Conservation (phyloP, 64 coral and sea anemone genomes). For the Platygyra sinensis region DNA sequence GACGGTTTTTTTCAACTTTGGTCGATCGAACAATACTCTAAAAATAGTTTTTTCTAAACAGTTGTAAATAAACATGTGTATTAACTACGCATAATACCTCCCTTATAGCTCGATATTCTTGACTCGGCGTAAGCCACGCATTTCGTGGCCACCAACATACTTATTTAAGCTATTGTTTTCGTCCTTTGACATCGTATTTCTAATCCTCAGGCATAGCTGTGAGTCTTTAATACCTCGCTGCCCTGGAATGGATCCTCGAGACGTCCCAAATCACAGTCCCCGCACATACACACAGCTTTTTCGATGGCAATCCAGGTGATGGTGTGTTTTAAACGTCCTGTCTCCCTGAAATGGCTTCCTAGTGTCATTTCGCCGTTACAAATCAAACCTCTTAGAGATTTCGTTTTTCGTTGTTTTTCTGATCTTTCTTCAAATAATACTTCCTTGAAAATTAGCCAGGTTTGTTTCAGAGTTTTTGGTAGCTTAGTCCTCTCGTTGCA, state of each 20-base stretch:
- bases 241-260: conserved; percentile 86
- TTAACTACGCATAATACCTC: conserved; percentile 79
- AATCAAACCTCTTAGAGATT: neutral
- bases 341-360: conserved; percentile 54
- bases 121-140: conserved; percentile 83
- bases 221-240: conserved; percentile 47
- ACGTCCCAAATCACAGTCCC: conserved; percentile 94
- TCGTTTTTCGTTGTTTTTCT: neutral
- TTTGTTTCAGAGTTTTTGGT: conserved; percentile 3
- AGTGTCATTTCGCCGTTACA: conserved; percentile 53
- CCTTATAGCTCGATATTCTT: conserved; percentile 84
- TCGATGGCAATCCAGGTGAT: conserved; percentile 95
- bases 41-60: conserved; percentile 77
- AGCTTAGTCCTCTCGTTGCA: neutral
- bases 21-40: conserved; percentile 60
- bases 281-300: conserved; percentile 94
- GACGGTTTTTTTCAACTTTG: conserved; percentile 19
- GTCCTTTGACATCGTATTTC: conserved; percentile 92
- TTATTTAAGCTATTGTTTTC: conserved; percentile 96
- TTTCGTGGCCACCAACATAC: conserved; percentile 75
- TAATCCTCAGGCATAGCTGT: conserved; percentile 90
- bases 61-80: conserved; percentile 98
- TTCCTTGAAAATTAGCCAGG: neutral
- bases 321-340: conserved; percentile 66
- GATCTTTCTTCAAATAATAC: neutral